Evolutionary conservation across 2,888 invertebrate species (phyloP), one percentile per base, ranked within the genome.

Genomic region (Drosophila fulvimacula): DNA sequence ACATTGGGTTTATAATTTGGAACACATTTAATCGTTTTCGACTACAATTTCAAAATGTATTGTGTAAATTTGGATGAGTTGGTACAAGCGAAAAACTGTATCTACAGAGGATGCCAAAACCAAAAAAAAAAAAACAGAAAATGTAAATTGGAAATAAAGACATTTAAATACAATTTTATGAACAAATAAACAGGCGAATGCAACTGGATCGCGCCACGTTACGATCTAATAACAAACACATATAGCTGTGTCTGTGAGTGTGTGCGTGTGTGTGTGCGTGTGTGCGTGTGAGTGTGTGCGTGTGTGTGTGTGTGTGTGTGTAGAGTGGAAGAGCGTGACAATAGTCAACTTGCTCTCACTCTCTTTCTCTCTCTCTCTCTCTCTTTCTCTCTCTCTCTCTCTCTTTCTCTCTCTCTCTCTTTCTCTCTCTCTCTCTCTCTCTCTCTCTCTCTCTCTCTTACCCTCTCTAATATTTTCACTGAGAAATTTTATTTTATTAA

Each of bases 41-140:
- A 42, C 42, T 34, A 56, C 42, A 44, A 56, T 56, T 56, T 56
- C 2, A 44, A 34, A 13, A 42, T 42, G n/a, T 32, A n/a, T 15
- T 10, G 27, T 42, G 32, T 13, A 9, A 57, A 48, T 57, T 57
- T 48, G 9, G 48, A 5, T 56, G n/a, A 13, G 42, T n/a, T 44
- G 13, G 34, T 30, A 13, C 13, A 11, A 17, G 11, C 48, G 48
- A 48, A 30, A 48, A 30, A 17, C 30, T 19, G 30, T 0, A 46
- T 46, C n/a, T 46, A 5, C 15, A 1, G 10, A 17, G 5, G 7
- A 32, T 32, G 48, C 30, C 48, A 32, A 32, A 32, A 13, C 3
- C 1, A 48, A n/a, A n/a, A n/a, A n/a, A n/a, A n/a, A n/a, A n/a
- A n/a, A n/a, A n/a, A 11, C 32, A 24, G 13, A 15, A 34, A 51